Conservation (phyloP, 2,113 vertebrate genomes). For the Edolisoma coerulescens region DNA sequence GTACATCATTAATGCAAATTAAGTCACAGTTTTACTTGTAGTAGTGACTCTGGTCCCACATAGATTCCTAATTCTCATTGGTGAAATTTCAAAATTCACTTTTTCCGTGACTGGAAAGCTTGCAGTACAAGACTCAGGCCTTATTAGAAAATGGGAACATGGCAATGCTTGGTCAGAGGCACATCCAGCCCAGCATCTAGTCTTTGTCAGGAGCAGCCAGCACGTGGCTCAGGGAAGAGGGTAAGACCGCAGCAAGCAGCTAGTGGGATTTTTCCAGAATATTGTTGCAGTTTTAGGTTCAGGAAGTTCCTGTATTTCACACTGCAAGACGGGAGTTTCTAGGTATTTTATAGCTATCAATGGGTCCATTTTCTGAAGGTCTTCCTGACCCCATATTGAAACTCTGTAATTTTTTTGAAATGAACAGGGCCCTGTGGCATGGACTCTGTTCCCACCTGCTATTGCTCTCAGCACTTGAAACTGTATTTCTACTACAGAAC, state of each 20-base stretch:
- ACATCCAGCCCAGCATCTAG: not conserved
- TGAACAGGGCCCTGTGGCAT: not conserved
- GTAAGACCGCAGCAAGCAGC: not conserved
- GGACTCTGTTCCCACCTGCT: not conserved
- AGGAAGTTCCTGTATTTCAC: not conserved
- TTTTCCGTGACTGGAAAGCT: not conserved
- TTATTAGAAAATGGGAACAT: not conserved
- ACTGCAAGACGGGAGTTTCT: not conserved
- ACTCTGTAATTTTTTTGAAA: not conserved
- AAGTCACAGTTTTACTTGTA: not conserved
- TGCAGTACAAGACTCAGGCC: not conserved
- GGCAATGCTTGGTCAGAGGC: not conserved
- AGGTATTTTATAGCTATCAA: not conserved
- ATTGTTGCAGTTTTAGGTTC: not conserved
- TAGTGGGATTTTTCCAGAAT: not conserved
- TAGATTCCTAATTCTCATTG: not conserved
- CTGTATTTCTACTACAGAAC: not conserved
- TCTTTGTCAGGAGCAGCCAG: not conserved
- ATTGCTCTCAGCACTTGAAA: not conserved
- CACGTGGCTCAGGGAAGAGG: accelerated
- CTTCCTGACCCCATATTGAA: not conserved
- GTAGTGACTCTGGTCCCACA: not conserved
- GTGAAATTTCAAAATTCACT: not conserved
- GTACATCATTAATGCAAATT: not conserved
- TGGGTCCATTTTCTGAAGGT: not conserved